Percentiles rank a stretch among this genome's conserved stretches.
These are phyloP conservation scores for Polydesmus complanatus DNA, from an alignment of 2,888 invertebrate species.

Conservation along the genomic window DNA sequence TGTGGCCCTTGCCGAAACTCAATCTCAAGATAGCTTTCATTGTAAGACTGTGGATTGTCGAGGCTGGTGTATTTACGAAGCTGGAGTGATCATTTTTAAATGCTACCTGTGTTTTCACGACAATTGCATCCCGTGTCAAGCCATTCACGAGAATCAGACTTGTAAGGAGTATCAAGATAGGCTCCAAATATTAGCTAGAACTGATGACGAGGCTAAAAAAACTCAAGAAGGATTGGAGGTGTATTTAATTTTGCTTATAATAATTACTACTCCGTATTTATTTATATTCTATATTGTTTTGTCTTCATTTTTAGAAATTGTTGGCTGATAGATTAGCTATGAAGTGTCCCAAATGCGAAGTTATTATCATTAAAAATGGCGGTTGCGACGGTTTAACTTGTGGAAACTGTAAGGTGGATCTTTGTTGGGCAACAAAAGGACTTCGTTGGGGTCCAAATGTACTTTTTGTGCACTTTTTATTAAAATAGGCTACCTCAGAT, in stretches of 20 bases:
- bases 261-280: not conserved
- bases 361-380: slow-evolving; percentile 77
- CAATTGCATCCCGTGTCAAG: slow-evolving; percentile 80
- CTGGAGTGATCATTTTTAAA: slow-evolving; percentile 64
- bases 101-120: slow-evolving; percentile 66
- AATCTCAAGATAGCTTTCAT: slow-evolving; percentile 64
- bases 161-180: slow-evolving; percentile 66
- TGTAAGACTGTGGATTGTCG: slow-evolving; percentile 78
- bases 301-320: slow-evolving; percentile 51
- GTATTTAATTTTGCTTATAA: slow-evolving; percentile 18
- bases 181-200: slow-evolving; percentile 41
- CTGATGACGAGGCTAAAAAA: slow-evolving; percentile 52
- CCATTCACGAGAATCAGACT: slow-evolving; percentile 60
- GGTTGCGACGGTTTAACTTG: slow-evolving; percentile 88
- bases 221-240: slow-evolving; percentile 63
- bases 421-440: slow-evolving; percentile 83
- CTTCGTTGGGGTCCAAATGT: slow-evolving; percentile 49
- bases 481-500: not conserved
- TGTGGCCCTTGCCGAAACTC: slow-evolving; percentile 64
- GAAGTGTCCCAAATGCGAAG: slow-evolving; percentile 70
- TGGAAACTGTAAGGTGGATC: slow-evolving; percentile 82
- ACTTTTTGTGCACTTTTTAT: slow-evolving; percentile 21
- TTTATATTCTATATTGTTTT: too few species aligned
- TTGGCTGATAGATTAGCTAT: slow-evolving; percentile 71
- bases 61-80: slow-evolving; percentile 81